These are phyloP conservation scores for Stenichneumon culpator DNA, from an alignment of 2,888 invertebrate genomes.

Conservation along the genomic window DNA sequence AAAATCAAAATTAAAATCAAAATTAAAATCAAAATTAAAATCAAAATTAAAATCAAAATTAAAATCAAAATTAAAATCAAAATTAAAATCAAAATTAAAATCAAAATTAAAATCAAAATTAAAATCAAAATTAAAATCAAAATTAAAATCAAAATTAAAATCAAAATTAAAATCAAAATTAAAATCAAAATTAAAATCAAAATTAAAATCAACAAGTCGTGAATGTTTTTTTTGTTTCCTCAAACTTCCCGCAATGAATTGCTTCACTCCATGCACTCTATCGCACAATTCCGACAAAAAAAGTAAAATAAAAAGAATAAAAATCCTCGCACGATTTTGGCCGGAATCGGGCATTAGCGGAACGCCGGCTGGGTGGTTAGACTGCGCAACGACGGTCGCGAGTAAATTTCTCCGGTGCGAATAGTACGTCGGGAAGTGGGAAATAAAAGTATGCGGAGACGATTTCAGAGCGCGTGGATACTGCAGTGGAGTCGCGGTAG, in stretches of 20 bases:
- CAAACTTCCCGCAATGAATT: conserved; percentile 47
- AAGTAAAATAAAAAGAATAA: not conserved
- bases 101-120: no score
- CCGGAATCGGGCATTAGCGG: conserved; percentile 28
- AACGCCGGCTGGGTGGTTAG: not conserved
- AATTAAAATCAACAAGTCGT: not conserved
- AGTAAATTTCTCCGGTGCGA: conserved; percentile 36
- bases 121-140: no score
- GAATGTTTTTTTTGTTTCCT: not conserved
- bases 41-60: no score
- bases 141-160: no score
- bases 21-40: no score
- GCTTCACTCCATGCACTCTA: conserved; percentile 13
- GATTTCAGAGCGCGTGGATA: conserved; percentile 42
- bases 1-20: no score
- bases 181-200: not conserved
- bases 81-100: no score
- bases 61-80: no score
- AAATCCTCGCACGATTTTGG: conserved; percentile 12
- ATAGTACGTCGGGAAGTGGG: conserved; percentile 34
- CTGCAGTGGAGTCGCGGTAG: not conserved
- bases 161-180: no score
- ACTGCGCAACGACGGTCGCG: conserved; percentile 34
- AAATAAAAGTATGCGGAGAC: conserved; percentile 46
- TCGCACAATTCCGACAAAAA: conserved; percentile 40